Conservation (phyloP, 1,140 invertebrate genomes). For the Acromyrmex echinatior region DNA sequence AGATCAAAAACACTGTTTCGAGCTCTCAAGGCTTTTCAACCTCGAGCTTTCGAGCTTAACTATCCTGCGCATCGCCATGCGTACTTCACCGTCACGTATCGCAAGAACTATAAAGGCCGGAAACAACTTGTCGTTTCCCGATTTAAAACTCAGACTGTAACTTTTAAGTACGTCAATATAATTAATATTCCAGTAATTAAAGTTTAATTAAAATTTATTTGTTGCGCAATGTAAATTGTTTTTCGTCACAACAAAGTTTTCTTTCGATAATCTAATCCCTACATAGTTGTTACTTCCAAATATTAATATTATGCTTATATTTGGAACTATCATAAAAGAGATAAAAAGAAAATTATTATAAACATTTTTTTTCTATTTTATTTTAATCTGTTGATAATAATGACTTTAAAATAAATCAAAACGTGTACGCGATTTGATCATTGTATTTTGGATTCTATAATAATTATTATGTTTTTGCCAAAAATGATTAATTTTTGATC, state of each 20-base stretch:
- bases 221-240: neutral
- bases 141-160: slow-evolving; percentile 13
- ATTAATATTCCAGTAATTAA: neutral
- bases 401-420: too few relatives aligned
- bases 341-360: too few relatives aligned
- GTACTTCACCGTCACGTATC: slow-evolving; percentile 33
- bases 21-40: slow-evolving; percentile 49
- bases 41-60: slow-evolving; percentile 57
- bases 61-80: slow-evolving; percentile 31
- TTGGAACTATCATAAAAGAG: neutral
- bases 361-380: too few relatives aligned
- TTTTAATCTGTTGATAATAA: too few relatives aligned
- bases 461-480: too few relatives aligned
- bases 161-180: slow-evolving; percentile 19
- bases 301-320: neutral
- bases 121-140: slow-evolving; percentile 38
- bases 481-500: too few relatives aligned
- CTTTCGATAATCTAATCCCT: neutral
- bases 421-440: too few relatives aligned
- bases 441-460: too few relatives aligned
- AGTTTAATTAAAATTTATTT: slow-evolving; percentile 28
- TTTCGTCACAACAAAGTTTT: neutral
- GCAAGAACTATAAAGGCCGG: slow-evolving; percentile 29
- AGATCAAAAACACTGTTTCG: slow-evolving; percentile 60
- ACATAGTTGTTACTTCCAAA: neutral